These are phyloP conservation scores for Danio jaintianensis DNA, from an alignment of 2,797 vertebrate species.

Conservation along the genomic window DNA sequence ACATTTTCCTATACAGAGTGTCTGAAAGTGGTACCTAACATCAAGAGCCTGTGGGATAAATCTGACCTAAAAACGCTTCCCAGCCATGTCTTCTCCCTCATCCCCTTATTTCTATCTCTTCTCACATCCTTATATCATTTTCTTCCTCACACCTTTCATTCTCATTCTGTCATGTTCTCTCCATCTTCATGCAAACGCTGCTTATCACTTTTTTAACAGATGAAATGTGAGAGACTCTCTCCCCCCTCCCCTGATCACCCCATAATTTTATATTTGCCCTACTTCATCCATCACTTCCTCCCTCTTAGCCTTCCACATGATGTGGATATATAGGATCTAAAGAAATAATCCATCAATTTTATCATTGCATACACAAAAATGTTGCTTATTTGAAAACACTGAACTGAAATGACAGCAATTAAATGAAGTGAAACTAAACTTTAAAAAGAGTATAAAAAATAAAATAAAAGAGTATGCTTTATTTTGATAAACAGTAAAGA, in stretches of 20 bases:
- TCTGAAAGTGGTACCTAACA: conserved; percentile 36
- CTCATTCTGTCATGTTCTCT: not conserved
- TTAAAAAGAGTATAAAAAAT: too few species aligned
- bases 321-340: not conserved
- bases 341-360: not conserved
- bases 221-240: conserved; percentile 17
- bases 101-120: not conserved
- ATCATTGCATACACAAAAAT: not conserved
- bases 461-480: too few species aligned
- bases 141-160: conserved; percentile 23
- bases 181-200: not conserved
- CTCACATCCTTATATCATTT: conserved; percentile 19
- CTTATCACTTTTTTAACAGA: not conserved
- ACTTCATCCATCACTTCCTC: not conserved
- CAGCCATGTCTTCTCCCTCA: conserved; percentile 6
- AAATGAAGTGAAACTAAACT: too few species aligned
- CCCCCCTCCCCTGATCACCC: not conserved
- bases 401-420: too few species aligned
- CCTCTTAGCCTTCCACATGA: not conserved
- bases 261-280: not conserved
- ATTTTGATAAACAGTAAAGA: too few species aligned
- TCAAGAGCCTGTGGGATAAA: conserved; percentile 47
- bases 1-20: not conserved
- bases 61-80: conserved; percentile 40
- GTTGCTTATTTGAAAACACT: too few species aligned